Base-by-base conservation (phyloP, 1,140 invertebrate species). In the Drosophila obscura region DNA sequence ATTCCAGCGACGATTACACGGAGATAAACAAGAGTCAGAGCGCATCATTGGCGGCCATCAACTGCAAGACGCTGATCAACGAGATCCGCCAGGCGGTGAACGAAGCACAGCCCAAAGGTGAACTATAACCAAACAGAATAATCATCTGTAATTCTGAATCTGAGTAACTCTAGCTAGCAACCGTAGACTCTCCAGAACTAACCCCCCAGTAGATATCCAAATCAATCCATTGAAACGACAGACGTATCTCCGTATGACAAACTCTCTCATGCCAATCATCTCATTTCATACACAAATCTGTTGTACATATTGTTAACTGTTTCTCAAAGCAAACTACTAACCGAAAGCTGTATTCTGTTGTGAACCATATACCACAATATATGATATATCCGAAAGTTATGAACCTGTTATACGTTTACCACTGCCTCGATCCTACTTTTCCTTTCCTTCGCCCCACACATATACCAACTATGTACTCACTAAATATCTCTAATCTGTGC, bases 31-130 rank as follows among this genome's bases (percentile, higher is more conserved):
- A 94, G 92, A 90, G 72, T 48, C 91, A 89, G 90, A 90, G 84
- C 76, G 77, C 74, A 55, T 39, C 35, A 39, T 39, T 39, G 11
- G 91, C 84, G 51, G 87, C 90, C 48, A 85, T 90, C 51, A 92
- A 96, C 75, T 95, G 95, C 77, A 95, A 96, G 93, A 95, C 95
- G 92, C 93, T 96, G 66, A 94, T 96, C 52, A 96, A 96, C 87
- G 96, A 96, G 93, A 96, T 96, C 79, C 93, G 96, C 69, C 95
- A 96, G 92, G 96, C 96, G 77, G 96, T 97, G 73, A 96, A 94
- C 90, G 95, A 96, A 91, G 96, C 96, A 61, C 96, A 96, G 93
- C 95, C 95, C 73, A 94, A 95, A 95, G 95, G 95, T 96, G 93
- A 93, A 81, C 65, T 73, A 87, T 66, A 45, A 57, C 44, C 45